Evolutionary conservation across 2,888 invertebrate genomes (phyloP), one percentile per base, ranked within the genome.

Genomic region (Rhodophaea formosa): DNA sequence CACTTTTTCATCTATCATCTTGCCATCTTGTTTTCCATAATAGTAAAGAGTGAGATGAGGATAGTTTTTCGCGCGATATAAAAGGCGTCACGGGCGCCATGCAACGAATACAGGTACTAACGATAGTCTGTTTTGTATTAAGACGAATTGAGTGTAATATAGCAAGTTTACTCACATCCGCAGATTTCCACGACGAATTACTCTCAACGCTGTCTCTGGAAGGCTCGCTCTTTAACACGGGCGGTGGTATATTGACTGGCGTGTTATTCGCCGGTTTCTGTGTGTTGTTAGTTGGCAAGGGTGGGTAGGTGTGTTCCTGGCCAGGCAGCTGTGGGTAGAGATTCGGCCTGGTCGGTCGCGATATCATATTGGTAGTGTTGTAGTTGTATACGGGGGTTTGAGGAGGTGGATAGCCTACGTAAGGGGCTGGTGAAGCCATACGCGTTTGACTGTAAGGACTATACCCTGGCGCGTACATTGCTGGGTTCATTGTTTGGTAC

Each of bases 331-430:
- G 84, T 0, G 90, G 88, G 58, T 89, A 89, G 29, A 89, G 35
- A 14, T 53, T 69, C 8, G 88, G 88, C 14, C 83, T 70, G 0
- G 86, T 75, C 0, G 88, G 82, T 39, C 88, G 69, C 0, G 88
- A 70, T 64, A 90, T 88, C 86, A 91, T 80, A 44, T 88, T 90
- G 0, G 90, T 90, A 1, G 88, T 87, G 44, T 66, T 84, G 59
- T 86, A 90, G 62, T 88, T 90, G 65, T 88, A 90, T 0, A 77
- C 57, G 0, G 77, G 70, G 0, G 70, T 55, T 35, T 68, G 68
- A 7, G 71, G 59, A 0, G 80, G 74, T 0, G 82, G 81, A 58
- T 87, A 86, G 0, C 69, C 70, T 0, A 75, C 68, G 64, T 88
- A 89, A 0, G 86, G 80, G 0, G 82, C 56, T 0, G 89, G 88